These are phyloP conservation scores for Sebastes baramenuke DNA, from an alignment of 2,797 vertebrate species.

Conservation along the genomic window DNA sequence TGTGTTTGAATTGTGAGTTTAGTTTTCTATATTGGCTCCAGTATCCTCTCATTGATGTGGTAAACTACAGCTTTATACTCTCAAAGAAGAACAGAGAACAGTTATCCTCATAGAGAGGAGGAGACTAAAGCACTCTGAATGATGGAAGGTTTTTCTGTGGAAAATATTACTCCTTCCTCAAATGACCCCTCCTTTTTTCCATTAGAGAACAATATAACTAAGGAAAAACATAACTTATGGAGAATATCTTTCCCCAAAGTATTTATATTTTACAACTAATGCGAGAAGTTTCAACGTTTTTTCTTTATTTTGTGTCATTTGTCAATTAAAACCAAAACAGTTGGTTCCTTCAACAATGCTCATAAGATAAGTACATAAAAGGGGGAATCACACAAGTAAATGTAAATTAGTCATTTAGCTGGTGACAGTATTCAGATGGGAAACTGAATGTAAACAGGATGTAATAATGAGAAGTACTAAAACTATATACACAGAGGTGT, in stretches of 20 bases:
- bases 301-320: too few relatives aligned
- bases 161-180: conserved; percentile 6
- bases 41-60: fast-evolving
- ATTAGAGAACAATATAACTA: not conserved
- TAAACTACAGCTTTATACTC: not conserved
- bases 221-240: not conserved
- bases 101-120: not conserved
- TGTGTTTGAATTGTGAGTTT: not conserved
- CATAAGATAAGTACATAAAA: too few relatives aligned
- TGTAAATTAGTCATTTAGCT: too few relatives aligned
- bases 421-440: too few relatives aligned
- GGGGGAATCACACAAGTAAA: too few relatives aligned
- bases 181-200: not conserved
- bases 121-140: not conserved
- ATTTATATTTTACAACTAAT: too few relatives aligned
- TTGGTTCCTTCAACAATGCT: too few relatives aligned
- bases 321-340: too few relatives aligned
- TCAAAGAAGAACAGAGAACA: not conserved
- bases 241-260: not conserved
- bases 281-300: too few relatives aligned
- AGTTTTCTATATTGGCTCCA: fast-evolving
- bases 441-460: too few relatives aligned
- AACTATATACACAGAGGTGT: too few relatives aligned
- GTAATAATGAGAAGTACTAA: too few relatives aligned
- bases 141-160: not conserved